Conservation (phyloP, 2,113 vertebrate genomes). For the Conger conger region DNA sequence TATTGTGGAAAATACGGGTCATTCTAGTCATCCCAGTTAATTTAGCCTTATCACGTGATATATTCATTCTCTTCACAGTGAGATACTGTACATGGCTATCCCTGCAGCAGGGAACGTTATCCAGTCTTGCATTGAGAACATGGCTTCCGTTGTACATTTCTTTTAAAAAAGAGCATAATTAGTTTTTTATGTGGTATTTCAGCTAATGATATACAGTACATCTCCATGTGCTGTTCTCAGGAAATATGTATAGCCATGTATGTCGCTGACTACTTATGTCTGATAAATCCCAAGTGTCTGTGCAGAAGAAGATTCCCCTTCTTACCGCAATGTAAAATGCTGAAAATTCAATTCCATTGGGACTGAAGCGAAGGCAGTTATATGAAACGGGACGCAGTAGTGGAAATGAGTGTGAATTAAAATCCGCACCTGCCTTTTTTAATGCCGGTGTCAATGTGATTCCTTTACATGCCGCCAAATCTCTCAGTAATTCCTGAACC, state of each 20-base stretch:
- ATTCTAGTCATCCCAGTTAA: not conserved
- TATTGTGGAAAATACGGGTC: not conserved
- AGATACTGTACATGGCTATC: not conserved
- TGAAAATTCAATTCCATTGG: conserved; percentile 32
- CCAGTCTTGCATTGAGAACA: not conserved
- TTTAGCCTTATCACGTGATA: not conserved
- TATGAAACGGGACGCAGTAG: conserved; percentile 19
- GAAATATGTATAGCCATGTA: conserved; percentile 43
- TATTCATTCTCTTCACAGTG: not conserved
- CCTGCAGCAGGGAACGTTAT: not conserved
- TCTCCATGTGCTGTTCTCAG: conserved; percentile 30
- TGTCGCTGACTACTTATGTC: conserved; percentile 33
- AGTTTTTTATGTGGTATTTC: conserved; percentile 33
- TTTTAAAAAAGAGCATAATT: not conserved
- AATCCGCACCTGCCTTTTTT: conserved; percentile 9
- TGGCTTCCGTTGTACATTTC: not conserved
- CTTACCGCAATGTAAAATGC: conserved; percentile 30
- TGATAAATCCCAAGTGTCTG: conserved; percentile 38
- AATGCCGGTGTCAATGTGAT: conserved; percentile 20
- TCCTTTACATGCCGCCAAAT: not conserved
- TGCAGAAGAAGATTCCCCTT: conserved; percentile 21
- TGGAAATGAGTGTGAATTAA: conserved; percentile 24
- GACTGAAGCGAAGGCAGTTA: conserved; percentile 33
- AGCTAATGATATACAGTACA: conserved; percentile 52
- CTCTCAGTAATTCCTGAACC: not conserved